Base-by-base conservation (phyloP, 2,888 invertebrate species). In the Stenolophus ochropezus region DNA sequence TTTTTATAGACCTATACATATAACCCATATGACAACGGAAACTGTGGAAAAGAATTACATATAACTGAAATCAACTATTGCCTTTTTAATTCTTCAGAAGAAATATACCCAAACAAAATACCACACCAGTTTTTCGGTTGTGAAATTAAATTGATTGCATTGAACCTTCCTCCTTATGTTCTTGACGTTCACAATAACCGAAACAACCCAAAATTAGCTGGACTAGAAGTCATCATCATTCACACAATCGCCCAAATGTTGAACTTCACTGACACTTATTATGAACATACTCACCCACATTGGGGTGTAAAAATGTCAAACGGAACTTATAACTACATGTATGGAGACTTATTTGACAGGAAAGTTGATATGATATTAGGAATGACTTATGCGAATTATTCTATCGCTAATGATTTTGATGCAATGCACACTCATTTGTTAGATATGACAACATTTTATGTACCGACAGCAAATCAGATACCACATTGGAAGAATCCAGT, bases 281-380 rank as follows among this genome's bases (percentile, higher is more conserved):
- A 42, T 1, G 8, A 21, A 11, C 33, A 47, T 1, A 21, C 21
- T 42, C 47, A 81, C 23, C 14, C 20, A 2, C 23, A 56, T 65
- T 84, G 84, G 84, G 84, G 84, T 1, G 16, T 47, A 1, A 65
- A 65, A 33, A n/a, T 80, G 11, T 5, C 49, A 4, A 82, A 84
- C 42, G 83, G 83, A 16, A 69, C 82, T 5, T 83, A 75, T 21
- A 83, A 82, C 4, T 33, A 80, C 3, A 81, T 83, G 82, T 74
- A 20, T 69, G 42, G 49, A 18, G 61, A 75, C 11, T 18, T 84
- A 25, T 23, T 53, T 53, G 74, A 78, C 1, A 53, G 27, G 6
- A 69, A 76, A 25, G 75, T 73, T 42, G 81, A 83, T 42, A 73
- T 82, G 4, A 16, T 83, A 2, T 56, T 82, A n/a, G 83, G 83